Evolutionary conservation across 2,113 vertebrate genomes (phyloP), one percentile per base, ranked within the genome.

Genomic region (Sapayoa aenigma): DNA sequence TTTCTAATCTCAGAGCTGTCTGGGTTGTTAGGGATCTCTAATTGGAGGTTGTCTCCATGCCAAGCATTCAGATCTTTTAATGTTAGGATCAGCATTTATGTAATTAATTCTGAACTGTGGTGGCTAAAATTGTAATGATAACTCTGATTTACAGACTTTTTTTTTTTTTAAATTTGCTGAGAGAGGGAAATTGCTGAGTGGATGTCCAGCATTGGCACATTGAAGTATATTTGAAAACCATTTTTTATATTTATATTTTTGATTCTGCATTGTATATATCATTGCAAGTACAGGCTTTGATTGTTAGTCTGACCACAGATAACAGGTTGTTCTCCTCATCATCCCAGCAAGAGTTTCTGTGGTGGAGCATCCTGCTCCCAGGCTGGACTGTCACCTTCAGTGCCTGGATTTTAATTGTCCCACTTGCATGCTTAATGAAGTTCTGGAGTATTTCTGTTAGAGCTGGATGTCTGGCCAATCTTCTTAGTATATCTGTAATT

Each of bases 1-100:
- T 81, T 14, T 76, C 80, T 94, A 87, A 93, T 92, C 89, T 96
- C 39, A 82, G 92, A 89, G 63, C 66, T 91, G 66, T 84, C 66
- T 87, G 50, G 78, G 69, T 56, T 84, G 39, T 92, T 91, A 79
- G 67, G 50, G 74, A 52, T 66, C 49, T 79, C 59, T 94, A 89
- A 85, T 79, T 94, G 35, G 55, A 83, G 35, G 27, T 47, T 95
- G 74, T 93, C 53, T 82, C 24, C 74, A 22, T 73, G 84, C 67
- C 93, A 91, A 62, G 49, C 25, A 69, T 91, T 74, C 69, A 81
- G 22, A 39, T 89, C 35, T 78, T 84, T 67, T 55, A 35, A 87
- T 75, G 66, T 79, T 85, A 82, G 33, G 62, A 24, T 83, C 25
- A 76, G 41, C 12, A 27, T 90, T 89, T 85, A 44, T 67, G n/a